Conservation (phyloP, 2,797 vertebrate genomes). For the Mus caroli region DNA sequence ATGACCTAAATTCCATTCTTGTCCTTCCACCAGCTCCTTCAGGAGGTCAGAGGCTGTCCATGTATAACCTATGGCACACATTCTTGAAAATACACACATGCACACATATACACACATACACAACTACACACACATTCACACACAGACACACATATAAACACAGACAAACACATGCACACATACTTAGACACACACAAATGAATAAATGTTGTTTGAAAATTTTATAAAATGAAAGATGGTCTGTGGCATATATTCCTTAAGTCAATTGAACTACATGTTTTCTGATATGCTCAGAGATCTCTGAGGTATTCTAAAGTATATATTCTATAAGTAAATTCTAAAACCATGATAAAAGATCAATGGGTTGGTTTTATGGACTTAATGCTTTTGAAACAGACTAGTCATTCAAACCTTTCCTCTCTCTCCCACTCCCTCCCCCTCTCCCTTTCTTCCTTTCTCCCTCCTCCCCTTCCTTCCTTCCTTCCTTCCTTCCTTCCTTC, state of each 20-base stretch:
- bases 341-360: constrained; percentile 21
- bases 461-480: not conserved
- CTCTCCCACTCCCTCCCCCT: accelerated
- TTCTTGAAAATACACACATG: not conserved
- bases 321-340: constrained; percentile 43
- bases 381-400: constrained; percentile 1
- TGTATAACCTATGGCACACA: not conserved
- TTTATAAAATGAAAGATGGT: not conserved
- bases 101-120: not conserved
- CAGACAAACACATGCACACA: not conserved
- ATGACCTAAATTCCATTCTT: not conserved
- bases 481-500: too few relatives aligned
- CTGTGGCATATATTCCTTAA: not conserved
- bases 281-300: not conserved
- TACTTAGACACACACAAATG: not conserved
- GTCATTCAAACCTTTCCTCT: not conserved
- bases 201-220: not conserved
- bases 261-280: not conserved
- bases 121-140: not conserved
- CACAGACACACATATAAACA: not conserved
- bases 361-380: not conserved
- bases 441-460: accelerated
- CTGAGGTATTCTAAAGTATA: constrained; percentile 28
- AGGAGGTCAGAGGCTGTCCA: too few relatives aligned
- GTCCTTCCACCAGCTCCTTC: not conserved